phyloP scores from a whole-genome alignment of 2,888 invertebrate genomes.

The Zhengitettix transpicula region DNA sequence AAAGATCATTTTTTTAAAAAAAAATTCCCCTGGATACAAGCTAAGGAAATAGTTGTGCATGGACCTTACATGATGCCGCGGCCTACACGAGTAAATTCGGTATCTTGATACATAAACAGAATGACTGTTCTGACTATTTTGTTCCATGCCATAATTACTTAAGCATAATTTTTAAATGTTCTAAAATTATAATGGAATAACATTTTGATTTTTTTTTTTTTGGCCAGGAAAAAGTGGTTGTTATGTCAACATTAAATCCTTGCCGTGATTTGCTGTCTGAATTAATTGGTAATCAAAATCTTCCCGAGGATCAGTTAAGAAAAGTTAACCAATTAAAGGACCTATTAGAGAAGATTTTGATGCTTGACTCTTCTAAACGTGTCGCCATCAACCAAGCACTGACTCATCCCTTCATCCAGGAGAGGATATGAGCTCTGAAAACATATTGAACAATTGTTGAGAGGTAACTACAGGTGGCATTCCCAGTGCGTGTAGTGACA shows the following conservation, averaged over 20 bases:
- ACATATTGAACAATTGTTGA: not conserved
- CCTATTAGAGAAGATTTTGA: conserved; percentile 76
- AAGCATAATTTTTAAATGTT: too few relatives aligned
- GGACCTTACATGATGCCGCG: too few relatives aligned
- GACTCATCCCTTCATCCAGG: conserved; percentile 89
- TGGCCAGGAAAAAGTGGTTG: conserved; percentile 87
- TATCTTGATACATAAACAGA: too few relatives aligned
- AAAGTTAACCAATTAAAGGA: conserved; percentile 88
- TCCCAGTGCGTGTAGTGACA: too few relatives aligned
- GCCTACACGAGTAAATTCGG: too few relatives aligned
- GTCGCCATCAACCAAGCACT: conserved; percentile 89
- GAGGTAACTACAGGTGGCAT: not conserved
- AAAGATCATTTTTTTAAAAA: too few relatives aligned
- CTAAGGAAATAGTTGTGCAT: too few relatives aligned
- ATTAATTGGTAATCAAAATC: conserved; percentile 70
- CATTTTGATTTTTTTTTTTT: conserved; percentile 10
- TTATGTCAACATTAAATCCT: conserved; percentile 78
- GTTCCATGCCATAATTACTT: too few relatives aligned
- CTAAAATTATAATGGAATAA: too few relatives aligned
- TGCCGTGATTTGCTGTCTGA: conserved; percentile 75
- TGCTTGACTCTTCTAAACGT: conserved; percentile 82
- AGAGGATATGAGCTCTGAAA: conserved; percentile 46
- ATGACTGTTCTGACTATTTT: too few relatives aligned
- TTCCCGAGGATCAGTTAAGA: conserved; percentile 74
- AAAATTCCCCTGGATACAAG: too few relatives aligned